These are phyloP conservation scores for Gadopsis bispinosus DNA, from an alignment of 2,797 vertebrate species.

Conservation along the genomic window DNA sequence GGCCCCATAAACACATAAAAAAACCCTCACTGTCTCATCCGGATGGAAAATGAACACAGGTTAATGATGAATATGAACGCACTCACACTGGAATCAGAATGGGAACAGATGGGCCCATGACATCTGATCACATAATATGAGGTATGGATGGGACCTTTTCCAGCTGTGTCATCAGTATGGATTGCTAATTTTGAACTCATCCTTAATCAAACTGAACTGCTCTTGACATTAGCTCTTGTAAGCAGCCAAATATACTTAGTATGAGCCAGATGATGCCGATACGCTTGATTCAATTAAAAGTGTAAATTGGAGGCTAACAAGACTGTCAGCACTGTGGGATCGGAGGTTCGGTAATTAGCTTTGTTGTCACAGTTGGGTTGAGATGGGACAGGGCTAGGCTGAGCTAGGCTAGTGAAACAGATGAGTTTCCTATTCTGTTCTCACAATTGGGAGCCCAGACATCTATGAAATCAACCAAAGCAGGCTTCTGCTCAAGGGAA, in stretches of 20 bases:
- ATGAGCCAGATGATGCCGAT: slow-evolving; percentile 72
- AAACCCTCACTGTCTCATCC: neutral
- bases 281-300: slow-evolving; percentile 75
- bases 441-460: slow-evolving; percentile 45
- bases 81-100: neutral
- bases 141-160: slow-evolving; percentile 8
- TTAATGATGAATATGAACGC: slow-evolving; percentile 7
- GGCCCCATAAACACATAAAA: slow-evolving; percentile 27
- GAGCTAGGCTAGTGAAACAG: slow-evolving; percentile 62
- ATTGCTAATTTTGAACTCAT: slow-evolving; percentile 39
- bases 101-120: neutral
- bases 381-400: slow-evolving; percentile 63
- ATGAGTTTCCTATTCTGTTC: slow-evolving; percentile 60
- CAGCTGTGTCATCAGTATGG: slow-evolving; percentile 36
- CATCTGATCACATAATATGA: neutral
- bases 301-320: slow-evolving; percentile 77
- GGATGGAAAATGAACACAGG: slow-evolving; percentile 1
- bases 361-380: slow-evolving; percentile 74
- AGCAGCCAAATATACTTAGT: slow-evolving; percentile 65
- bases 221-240: slow-evolving; percentile 40
- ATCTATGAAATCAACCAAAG: slow-evolving; percentile 30
- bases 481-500: neutral
- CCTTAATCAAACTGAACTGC: slow-evolving; percentile 50
- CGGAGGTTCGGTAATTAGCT: slow-evolving; percentile 73
- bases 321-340: slow-evolving; percentile 71